These are phyloP conservation scores for Emesis furor DNA, from an alignment of 2,888 invertebrate genomes.

Conservation along the genomic window DNA sequence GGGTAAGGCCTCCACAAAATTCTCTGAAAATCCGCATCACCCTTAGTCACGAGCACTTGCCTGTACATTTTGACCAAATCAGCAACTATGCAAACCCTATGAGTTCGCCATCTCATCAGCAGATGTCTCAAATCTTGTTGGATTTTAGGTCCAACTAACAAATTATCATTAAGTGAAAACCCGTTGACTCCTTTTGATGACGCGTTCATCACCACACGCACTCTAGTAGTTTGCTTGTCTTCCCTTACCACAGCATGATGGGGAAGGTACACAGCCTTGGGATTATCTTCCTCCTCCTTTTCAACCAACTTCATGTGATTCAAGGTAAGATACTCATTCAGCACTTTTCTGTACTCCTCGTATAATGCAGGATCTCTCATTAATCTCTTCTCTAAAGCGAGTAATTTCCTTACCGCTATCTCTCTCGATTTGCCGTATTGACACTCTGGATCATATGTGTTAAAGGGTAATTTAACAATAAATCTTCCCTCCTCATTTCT, in stretches of 20 bases:
- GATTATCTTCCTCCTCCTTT: background rate
- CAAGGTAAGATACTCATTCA: no score
- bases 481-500: no score
- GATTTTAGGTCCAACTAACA: background rate
- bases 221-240: background rate
- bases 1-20: background rate
- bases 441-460: no score
- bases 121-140: constrained; percentile 1
- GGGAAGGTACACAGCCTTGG: background rate
- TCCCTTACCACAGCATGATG: background rate
- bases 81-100: background rate
- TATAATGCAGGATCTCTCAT: no score
- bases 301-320: no score
- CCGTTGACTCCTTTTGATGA: no score
- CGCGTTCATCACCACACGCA: no score
- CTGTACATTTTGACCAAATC: constrained; percentile 10
- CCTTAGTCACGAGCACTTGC: background rate
- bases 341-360: no score
- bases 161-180: background rate
- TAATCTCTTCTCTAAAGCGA: no score
- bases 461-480: no score
- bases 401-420: no score
- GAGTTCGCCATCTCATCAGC: background rate
- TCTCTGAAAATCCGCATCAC: background rate
- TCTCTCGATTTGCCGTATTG: no score